Evolutionary conservation across 2,888 invertebrate species (phyloP).

Genomic region (Apomyelois bistriatella): DNA sequence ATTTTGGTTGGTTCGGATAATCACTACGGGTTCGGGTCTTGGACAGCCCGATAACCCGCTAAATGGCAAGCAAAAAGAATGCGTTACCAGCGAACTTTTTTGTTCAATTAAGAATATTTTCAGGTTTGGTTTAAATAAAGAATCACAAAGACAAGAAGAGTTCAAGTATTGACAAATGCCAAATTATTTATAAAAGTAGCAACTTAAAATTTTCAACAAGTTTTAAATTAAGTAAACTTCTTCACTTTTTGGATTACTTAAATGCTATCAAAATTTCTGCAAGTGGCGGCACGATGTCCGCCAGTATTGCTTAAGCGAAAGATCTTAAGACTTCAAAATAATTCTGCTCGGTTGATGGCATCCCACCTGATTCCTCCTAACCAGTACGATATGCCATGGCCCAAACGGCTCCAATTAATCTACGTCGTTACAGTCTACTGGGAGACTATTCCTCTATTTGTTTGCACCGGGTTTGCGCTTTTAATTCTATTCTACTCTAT

Average conservation of each 20-base stretch:
- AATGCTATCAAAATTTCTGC: slow-evolving; percentile 2
- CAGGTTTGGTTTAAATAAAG: too few relatives aligned
- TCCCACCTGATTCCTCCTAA: neutral
- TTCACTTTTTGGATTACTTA: neutral
- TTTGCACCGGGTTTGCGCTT: neutral
- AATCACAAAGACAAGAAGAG: too few relatives aligned
- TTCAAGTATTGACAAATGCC: too few relatives aligned
- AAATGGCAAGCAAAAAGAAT: too few relatives aligned
- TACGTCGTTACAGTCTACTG: neutral
- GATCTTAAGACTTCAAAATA: neutral
- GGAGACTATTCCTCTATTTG: neutral
- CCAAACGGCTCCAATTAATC: neutral
- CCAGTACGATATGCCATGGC: neutral
- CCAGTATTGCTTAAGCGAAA: neutral
- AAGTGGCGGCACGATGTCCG: neutral
- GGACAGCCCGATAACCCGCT: too few relatives aligned
- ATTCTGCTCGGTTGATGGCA: neutral
- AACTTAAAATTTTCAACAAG: neutral
- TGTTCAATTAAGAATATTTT: too few relatives aligned
- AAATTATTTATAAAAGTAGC: too few relatives aligned
- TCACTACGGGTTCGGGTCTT: too few relatives aligned
- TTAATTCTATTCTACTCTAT: neutral
- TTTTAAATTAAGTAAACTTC: neutral
- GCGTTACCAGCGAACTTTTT: too few relatives aligned
- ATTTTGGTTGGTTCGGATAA: too few relatives aligned